A percentile compares a stretch with the other conserved stretches of the same genome.
Conservation (phyloP, 2,113 vertebrate genomes). For the Acrocephalus arundinaceus region DNA sequence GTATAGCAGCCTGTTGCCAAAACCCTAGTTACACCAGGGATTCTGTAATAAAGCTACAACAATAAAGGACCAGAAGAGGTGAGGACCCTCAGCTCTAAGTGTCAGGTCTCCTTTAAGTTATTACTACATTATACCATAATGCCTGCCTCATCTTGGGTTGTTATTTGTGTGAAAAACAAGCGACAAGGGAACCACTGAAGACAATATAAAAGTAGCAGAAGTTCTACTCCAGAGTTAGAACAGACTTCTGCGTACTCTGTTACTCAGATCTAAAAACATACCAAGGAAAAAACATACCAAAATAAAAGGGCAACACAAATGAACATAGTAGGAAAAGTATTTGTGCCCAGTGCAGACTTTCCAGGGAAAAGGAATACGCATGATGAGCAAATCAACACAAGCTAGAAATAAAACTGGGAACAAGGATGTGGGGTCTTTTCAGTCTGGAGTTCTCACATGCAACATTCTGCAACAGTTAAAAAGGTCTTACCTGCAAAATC, state of each 20-base stretch:
- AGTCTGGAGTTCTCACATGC: slow-evolving; percentile 73
- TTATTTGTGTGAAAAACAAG: neutral
- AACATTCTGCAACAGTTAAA: slow-evolving; percentile 74
- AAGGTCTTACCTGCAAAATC: slow-evolving; percentile 76
- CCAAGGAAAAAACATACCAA: slow-evolving; percentile 64
- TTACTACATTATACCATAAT: neutral
- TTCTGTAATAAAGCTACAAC: neutral
- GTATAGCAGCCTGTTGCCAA: neutral
- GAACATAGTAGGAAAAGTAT: slow-evolving; percentile 74
- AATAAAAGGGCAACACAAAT: slow-evolving; percentile 74
- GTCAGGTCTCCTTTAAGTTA: neutral
- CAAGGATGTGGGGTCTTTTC: slow-evolving; percentile 63
- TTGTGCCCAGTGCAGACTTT: slow-evolving; percentile 73
- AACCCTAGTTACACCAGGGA: neutral
- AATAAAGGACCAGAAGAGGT: neutral
- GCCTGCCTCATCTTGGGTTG: neutral
- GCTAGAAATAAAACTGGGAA: slow-evolving; percentile 73
- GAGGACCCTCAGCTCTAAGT: neutral
- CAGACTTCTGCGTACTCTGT: slow-evolving; percentile 36
- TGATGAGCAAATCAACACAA: slow-evolving; percentile 76
- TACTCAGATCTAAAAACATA: slow-evolving; percentile 65
- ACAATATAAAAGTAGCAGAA: slow-evolving; percentile 46
- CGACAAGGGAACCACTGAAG: slow-evolving; percentile 17
- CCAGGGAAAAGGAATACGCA: slow-evolving; percentile 66
- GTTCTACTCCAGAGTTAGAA: slow-evolving; percentile 18